Conservation (phyloP, 2,888 invertebrate genomes). For the Athetis lepigone region DNA sequence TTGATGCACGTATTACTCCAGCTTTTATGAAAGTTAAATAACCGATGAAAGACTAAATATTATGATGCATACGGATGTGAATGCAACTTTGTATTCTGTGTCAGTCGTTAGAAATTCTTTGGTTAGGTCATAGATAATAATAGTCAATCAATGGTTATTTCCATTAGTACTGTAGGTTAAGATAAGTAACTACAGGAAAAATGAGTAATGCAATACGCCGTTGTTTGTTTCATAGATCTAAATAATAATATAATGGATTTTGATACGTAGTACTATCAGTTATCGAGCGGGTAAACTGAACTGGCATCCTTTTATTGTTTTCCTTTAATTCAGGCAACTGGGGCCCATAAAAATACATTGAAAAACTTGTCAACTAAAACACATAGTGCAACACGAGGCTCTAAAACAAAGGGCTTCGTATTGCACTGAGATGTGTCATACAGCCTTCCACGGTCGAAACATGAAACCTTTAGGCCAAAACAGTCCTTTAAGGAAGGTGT, state of each 20-base stretch:
- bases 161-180: slow-evolving; percentile 7
- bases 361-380: no score
- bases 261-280: neutral
- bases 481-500: no score
- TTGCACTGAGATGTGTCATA: no score
- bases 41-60: slow-evolving; percentile 5
- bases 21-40: slow-evolving; percentile 15
- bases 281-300: neutral
- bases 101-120: slow-evolving; percentile 10
- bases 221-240: slow-evolving; percentile 14
- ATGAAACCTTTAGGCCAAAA: no score
- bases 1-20: slow-evolving; percentile 18
- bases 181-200: neutral
- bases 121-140: slow-evolving; percentile 44
- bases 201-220: slow-evolving; percentile 34
- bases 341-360: no score
- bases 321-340: no score
- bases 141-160: slow-evolving; percentile 21
- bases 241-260: no score
- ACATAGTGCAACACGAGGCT: no score
- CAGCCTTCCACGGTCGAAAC: no score
- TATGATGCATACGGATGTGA: neutral
- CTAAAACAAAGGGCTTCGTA: no score
- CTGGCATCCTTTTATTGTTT: neutral
- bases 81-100: slow-evolving; percentile 32